These are phyloP conservation scores for Eulimnadia texana DNA, from an alignment of 1,140 invertebrate genomes.

Conservation along the genomic window DNA sequence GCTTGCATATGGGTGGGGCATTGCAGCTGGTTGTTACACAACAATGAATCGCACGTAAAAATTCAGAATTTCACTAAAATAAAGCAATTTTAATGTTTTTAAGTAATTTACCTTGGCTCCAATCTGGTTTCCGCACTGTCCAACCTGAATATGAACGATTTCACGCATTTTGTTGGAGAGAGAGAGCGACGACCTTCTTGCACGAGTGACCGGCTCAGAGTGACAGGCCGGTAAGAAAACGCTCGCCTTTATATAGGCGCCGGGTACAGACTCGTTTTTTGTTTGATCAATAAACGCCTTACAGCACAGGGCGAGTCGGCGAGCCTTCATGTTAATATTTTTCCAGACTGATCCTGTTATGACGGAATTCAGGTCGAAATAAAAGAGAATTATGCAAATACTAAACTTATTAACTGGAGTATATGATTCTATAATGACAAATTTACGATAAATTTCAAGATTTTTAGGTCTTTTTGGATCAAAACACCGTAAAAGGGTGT, in stretches of 20 bases:
- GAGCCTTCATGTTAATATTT: too few species aligned
- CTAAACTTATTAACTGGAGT: too few species aligned
- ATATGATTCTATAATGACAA: too few species aligned
- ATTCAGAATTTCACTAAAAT: slow-evolving; percentile 1
- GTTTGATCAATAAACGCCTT: neutral
- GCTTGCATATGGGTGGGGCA: neutral
- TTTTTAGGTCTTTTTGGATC: too few species aligned
- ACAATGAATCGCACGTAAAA: neutral
- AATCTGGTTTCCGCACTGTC: slow-evolving; percentile 58
- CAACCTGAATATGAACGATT: slow-evolving; percentile 10
- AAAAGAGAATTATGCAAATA: too few species aligned
- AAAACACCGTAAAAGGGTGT: too few species aligned
- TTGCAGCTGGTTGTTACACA: neutral
- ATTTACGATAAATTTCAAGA: too few species aligned
- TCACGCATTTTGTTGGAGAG: slow-evolving; percentile 6
- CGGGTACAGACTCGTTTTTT: neutral
- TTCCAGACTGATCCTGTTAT: too few species aligned
- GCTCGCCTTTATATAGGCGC: neutral
- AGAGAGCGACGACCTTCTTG: neutral
- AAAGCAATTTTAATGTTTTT: neutral
- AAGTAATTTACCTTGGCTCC: slow-evolving; percentile 44
- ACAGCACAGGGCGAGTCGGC: neutral
- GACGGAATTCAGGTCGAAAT: too few species aligned
- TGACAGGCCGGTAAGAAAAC: neutral
- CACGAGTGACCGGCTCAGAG: neutral